Base-by-base conservation (phyloP, 2,797 vertebrate genomes). In the Alectoris magna region DNA sequence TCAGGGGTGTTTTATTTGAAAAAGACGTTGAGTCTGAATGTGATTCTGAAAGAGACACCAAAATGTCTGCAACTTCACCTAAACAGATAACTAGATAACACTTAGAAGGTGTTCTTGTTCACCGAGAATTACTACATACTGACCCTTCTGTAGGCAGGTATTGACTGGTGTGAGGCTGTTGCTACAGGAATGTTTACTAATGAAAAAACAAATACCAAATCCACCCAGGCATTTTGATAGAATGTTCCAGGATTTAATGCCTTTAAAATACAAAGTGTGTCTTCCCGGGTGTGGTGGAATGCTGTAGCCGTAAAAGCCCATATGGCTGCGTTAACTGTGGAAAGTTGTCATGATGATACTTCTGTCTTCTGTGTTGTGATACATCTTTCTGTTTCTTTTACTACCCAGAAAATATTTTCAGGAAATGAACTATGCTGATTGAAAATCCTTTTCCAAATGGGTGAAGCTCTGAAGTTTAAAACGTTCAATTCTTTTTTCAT, bases 291-390 rank as follows among this genome's bases (percentile, higher is more conserved):
- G 36, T 31, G 26, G 59, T 17, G 29, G 21, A 46, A 51, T 43
- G 66, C 14, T 0, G 0, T 6, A 49, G 31, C 41, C 17, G 1
- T 4, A 7, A 27, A 63, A 46, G 44, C 17, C 16, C 19, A 9
- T 72, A 41, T 3, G 34, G 3, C 64, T 49, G 41, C 22, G 3
- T 75, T 84, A 63, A 79, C 46, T 63, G 63, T 62, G n/a, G 58
- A 74, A 88, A 84, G 38, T 58, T 29, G 21, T 72, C 51, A 53
- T 0, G 0, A 48, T 58, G 39, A 41, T 36, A 53, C 63, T 74
- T 69, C 15, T 26, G 9, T 51, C 36, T 68, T 93, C 79, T 85
- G 66, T 58, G 36, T 60, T 67, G 43, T 29, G 39, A 73, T 41
- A 22, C 9, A 66, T 29, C 44, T 69, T 87, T 49, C 87, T 85